Base-by-base conservation (phyloP, 2,888 invertebrate genomes). In the Oligia fasciuncula region DNA sequence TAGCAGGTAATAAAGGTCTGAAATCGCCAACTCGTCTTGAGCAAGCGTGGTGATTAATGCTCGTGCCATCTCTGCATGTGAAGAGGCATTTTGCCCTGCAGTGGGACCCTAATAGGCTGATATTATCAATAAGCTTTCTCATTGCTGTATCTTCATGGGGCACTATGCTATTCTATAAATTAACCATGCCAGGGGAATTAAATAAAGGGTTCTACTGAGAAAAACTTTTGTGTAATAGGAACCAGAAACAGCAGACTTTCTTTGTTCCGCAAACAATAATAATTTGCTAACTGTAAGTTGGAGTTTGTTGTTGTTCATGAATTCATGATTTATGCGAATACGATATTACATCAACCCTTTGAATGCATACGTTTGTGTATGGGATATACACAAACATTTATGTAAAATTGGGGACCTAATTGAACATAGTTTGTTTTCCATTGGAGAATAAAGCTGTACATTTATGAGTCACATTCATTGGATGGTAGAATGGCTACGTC, bases 271-370 rank as follows among this genome's bases (percentile, higher is more conserved):
- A 70, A 83, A 75, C 83, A 86, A 83, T 77, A 72, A 83, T 73
- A 86, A 80, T 83, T 80, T 74, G 43, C 43, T 65, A 85, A 86
- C 71, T 74, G 19, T 62, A 57, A 70, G 51, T 77, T 49, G 8
- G 57, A 74, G 65, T 83, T 86, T 73, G 43, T 73, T 86, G 77
- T 83, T 85, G 74, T 83, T 85, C 73, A 72, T 77, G 70, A 86
- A 74, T 80, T 69, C 51, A 71, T 83, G 80, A 86, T 86, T 83
- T 86, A 85, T 83, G 77, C 17, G 69, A 83, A 83, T 73, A 86
- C 63, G 71, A 80, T 76, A 77, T 46, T n/a, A 79, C 29, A 66
- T 65, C n/a, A 76, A 70, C 23, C 35, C 14, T 80, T 73, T 62
- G 9, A 46, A 40, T 40, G 40, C 40, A 40, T 40, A 40, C 5